A percentile compares a stretch with the other conserved stretches of the same genome.
Conservation (phyloP, 2,113 vertebrate genomes). For the Dissostichus mawsoni region DNA sequence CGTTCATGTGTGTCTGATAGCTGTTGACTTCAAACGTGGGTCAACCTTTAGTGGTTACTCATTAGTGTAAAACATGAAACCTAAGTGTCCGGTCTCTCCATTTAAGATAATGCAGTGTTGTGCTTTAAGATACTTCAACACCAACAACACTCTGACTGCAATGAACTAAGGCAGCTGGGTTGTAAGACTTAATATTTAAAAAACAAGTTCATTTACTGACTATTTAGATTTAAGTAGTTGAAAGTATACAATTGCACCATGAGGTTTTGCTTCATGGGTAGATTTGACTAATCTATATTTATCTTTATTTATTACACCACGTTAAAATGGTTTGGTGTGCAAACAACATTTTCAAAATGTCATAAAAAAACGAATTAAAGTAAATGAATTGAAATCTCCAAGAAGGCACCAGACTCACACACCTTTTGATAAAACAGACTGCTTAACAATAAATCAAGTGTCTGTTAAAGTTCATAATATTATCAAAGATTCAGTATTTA, state of each 20-base stretch:
- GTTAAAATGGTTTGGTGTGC: background rate
- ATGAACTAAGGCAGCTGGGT: background rate
- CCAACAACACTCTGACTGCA: background rate
- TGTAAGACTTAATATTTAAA: background rate
- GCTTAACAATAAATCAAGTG: too few species aligned
- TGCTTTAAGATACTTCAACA: background rate
- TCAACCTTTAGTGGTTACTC: background rate
- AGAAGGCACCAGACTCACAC: background rate
- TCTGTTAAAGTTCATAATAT: too few species aligned
- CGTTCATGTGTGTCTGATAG: conserved; percentile 19
- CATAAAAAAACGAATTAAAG: background rate
- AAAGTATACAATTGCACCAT: too few species aligned
- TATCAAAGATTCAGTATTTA: too few species aligned
- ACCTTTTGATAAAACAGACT: too few species aligned
- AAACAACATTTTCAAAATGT: background rate
- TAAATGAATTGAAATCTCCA: background rate
- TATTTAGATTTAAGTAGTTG: too few species aligned
- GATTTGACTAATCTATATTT: background rate
- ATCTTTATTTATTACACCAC: background rate
- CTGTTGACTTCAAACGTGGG: conserved; percentile 25
- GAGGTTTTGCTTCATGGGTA: background rate
- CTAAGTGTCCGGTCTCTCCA: background rate
- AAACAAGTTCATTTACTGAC: too few species aligned
- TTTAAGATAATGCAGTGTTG: background rate
- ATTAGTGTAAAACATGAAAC: background rate